phyloP scores from a whole-genome alignment of 2,797 vertebrate species.

The Chaetodon trifasciatus region DNA sequence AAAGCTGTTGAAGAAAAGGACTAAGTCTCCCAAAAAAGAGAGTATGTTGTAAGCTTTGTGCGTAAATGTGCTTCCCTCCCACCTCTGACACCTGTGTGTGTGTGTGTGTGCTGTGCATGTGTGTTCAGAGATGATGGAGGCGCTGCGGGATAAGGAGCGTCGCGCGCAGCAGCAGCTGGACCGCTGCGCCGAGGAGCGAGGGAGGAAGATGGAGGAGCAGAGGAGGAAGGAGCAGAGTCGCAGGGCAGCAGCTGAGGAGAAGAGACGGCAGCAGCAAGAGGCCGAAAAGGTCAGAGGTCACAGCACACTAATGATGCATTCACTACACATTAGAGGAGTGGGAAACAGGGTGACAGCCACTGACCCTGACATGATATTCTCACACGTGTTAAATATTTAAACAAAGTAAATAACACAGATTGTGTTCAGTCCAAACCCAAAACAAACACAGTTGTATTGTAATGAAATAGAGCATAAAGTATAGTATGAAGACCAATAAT shows the following conservation, averaged over 20 bases:
- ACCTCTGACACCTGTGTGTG: neutral
- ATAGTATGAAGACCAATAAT: too few species aligned
- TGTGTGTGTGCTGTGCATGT: neutral
- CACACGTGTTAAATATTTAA: neutral
- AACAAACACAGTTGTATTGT: too few species aligned
- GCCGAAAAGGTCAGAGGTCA: slow-evolving; percentile 90
- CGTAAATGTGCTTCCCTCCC: neutral
- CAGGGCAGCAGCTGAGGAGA: slow-evolving; percentile 88
- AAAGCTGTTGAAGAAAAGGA: neutral
- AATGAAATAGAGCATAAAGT: too few species aligned
- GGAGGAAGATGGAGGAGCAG: slow-evolving; percentile 90
- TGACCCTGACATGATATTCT: too few species aligned
- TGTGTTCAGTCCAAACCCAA: too few species aligned
- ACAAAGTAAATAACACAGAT: too few species aligned
- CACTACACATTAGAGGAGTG: neutral
- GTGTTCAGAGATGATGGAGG: slow-evolving; percentile 86
- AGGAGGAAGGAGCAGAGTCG: slow-evolving; percentile 89
- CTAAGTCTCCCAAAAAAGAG: neutral
- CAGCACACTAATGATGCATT: neutral
- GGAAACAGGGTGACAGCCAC: neutral
- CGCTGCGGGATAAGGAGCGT: slow-evolving; percentile 89
- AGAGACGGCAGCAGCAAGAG: slow-evolving; percentile 88
- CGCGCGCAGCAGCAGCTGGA: slow-evolving; percentile 89
- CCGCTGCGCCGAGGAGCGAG: slow-evolving; percentile 89
- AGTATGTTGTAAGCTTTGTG: too few species aligned